Conservation (phyloP, 2,888 invertebrate genomes). For the Netelia inedita region DNA sequence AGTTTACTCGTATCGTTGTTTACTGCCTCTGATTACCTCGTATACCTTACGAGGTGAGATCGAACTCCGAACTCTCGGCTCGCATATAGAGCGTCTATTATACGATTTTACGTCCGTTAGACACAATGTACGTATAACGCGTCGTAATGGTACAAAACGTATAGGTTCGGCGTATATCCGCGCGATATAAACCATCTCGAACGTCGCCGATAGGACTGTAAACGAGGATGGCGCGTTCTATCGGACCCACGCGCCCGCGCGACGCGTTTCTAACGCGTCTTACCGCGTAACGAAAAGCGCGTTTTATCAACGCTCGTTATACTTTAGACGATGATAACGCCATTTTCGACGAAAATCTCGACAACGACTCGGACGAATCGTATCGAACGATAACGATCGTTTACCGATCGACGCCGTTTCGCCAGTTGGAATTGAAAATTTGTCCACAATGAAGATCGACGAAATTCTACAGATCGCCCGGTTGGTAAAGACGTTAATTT, state of each 20-base stretch:
- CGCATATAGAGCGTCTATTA: constrained; percentile 55
- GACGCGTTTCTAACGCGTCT: constrained; percentile 36
- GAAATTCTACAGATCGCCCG: too few relatives aligned
- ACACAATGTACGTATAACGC: constrained; percentile 7
- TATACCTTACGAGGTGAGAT: constrained; percentile 70
- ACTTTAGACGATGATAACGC: too few relatives aligned
- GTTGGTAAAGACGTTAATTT: too few relatives aligned
- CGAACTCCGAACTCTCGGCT: constrained; percentile 70
- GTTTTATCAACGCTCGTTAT: background rate
- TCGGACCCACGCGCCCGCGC: constrained; percentile 22
- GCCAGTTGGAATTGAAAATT: too few relatives aligned
- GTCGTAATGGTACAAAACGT: background rate
- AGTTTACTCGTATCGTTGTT: constrained; percentile 81
- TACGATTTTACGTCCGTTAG: constrained; percentile 24
- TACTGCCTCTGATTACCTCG: constrained; percentile 83
- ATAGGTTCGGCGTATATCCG: background rate
- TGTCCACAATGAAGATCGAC: too few relatives aligned
- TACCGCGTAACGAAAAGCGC: constrained; percentile 15
- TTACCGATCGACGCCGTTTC: too few relatives aligned
- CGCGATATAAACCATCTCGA: constrained; percentile 28
- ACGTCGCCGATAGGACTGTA: constrained; percentile 32
- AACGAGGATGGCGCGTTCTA: constrained; percentile 43
- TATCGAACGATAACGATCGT: too few relatives aligned
- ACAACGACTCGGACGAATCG: too few relatives aligned
- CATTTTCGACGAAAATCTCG: too few relatives aligned